Conservation (phyloP, 2,888 invertebrate species). For the Lucinisca nassula region DNA sequence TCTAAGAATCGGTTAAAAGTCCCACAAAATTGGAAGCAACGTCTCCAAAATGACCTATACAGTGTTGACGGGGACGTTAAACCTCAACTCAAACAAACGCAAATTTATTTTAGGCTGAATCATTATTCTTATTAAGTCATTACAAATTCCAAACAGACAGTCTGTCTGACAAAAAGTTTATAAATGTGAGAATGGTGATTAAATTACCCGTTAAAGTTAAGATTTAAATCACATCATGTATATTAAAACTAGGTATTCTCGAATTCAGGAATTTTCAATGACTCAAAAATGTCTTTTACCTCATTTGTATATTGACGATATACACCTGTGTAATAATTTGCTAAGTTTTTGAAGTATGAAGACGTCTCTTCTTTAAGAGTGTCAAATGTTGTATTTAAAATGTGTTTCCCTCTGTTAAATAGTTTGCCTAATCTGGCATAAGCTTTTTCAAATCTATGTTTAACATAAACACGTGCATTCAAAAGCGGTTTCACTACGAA, state of each 20-base stretch:
- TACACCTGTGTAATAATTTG: slow-evolving; percentile 64
- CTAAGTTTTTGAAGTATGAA: slow-evolving; percentile 54
- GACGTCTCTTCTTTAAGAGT: slow-evolving; percentile 48
- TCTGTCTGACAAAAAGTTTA: no score
- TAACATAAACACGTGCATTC: slow-evolving; percentile 56
- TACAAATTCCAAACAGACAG: no score
- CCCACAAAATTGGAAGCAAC: no score
- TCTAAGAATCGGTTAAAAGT: no score
- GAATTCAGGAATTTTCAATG: slow-evolving; percentile 63
- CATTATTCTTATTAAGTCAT: no score
- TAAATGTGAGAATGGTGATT: no score
- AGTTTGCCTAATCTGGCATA: slow-evolving; percentile 45
- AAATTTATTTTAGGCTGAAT: no score
- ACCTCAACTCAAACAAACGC: no score
- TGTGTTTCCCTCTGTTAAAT: slow-evolving; percentile 58
- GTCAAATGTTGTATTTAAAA: slow-evolving; percentile 48
- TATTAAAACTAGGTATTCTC: background rate
- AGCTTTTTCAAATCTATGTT: slow-evolving; percentile 55
- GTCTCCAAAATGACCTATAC: no score
- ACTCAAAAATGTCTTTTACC: slow-evolving; percentile 65
- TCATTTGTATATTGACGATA: slow-evolving; percentile 65
- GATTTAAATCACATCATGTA: background rate
- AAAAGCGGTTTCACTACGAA: slow-evolving; percentile 62
- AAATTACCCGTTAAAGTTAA: no score
- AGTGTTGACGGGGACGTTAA: no score